Evolutionary conservation across 1,140 invertebrate genomes (phyloP).

Genomic region (Lepidurus arcticus): DNA sequence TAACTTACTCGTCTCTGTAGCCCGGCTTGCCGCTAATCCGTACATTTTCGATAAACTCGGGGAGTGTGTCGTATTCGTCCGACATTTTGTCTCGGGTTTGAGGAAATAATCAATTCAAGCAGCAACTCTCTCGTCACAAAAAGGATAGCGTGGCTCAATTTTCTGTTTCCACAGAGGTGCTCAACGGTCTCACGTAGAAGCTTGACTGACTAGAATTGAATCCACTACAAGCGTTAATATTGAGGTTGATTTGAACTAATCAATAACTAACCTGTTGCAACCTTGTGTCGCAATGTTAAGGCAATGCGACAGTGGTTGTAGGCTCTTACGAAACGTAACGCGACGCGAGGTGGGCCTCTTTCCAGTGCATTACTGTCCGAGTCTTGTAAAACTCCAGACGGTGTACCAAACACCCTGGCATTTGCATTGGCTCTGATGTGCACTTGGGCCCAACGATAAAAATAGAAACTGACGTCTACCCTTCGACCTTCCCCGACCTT

Average conservation of each 20-base stretch:
- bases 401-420: neutral
- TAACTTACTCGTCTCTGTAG: constrained; percentile 14
- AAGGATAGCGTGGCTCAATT: too few species aligned
- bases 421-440: neutral
- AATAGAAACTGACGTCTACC: neutral
- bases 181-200: neutral
- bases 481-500: constrained; percentile 7
- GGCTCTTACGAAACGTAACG: neutral
- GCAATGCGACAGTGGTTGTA: neutral
- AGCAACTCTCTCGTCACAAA: too few species aligned
- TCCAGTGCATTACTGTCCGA: neutral
- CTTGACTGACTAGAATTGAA: neutral
- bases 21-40: constrained; percentile 4
- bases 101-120: neutral
- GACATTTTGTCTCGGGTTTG: neutral
- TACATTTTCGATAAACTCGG: constrained; percentile 3
- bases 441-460: neutral
- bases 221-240: neutral
- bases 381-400: neutral
- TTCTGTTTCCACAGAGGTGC: neutral
- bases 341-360: neutral
- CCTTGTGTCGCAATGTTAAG: neutral
- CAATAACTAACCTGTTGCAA: neutral
- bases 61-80: neutral
- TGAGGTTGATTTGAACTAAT: neutral